Base-by-base conservation (phyloP, 2,797 vertebrate species). In the Acanthiza pusilla region DNA sequence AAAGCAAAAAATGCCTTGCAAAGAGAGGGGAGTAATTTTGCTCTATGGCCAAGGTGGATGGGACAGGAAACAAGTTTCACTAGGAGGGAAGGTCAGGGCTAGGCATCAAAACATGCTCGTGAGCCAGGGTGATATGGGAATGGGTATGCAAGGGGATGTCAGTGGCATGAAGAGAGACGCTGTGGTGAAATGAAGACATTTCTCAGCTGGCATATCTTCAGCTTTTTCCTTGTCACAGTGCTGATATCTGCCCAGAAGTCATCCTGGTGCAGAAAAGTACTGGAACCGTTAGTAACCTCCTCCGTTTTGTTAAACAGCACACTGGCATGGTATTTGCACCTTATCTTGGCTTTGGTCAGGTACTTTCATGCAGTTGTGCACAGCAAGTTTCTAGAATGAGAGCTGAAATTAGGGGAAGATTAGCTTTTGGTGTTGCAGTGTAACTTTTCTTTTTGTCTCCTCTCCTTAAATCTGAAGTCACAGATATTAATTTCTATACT, bases 241-340 rank as follows among this genome's bases (percentile, higher is more conserved):
- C 55, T 1, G 1, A 1, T 53, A 17, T 2, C 25, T 76, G 29
- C 20, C 47, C 66, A 13, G 16, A 85, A 50, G 45, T 22, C 23
- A n/a, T 48, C 42, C 14, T 1, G 2, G 8, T 63, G 70, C 36
- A 67, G 34, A 29, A 72, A 78, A 48, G 26, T 0, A 0, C 42
- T 36, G 61, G 15, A 48, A 57, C 23, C 20, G 16, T 42, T 36
- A 54, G 42, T 58, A 73, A 25, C 13, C 6, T 51, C 43, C 26
- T 79, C 40, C 1, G 1, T 51, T 62, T 58, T 74, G 29, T 45
- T 57, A 27, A 50, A 13, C 25, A 71, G 21, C 26, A 11, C 2
- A 2, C 42, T 34, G 16, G 3, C 13, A 7, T 2, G 5, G 32
- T 40, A 12, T 85, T 83, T 67, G 45, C 20, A 67, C 13, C 26